Evolutionary conservation across 2,797 vertebrate genomes (phyloP), one percentile per base, ranked within the genome.

Genomic region (Chloroceryle amazona): DNA sequence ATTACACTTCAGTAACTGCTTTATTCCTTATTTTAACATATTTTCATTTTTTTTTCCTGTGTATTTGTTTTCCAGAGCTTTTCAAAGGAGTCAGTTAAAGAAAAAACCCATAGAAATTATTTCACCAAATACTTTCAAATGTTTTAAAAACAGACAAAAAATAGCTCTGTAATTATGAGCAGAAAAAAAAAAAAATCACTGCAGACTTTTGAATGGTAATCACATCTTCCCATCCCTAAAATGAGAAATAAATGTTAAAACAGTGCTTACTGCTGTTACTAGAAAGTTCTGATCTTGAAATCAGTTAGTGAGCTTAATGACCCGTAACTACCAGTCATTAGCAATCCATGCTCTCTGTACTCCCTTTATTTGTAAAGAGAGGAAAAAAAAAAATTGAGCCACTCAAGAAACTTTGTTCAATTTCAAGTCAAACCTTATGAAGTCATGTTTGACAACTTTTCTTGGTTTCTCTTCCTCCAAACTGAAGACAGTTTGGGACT

Each of bases 381-480:
- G 57, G 81, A 92, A 61, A 74, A 95, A 90, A 91, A 58, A 79
- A 95, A 91, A 66, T 96, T 93, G 89, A 98, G 93, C 96, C 42
- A 35, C 86, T 97, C 75, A 84, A 96, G 92, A 97, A 98, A 97
- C 86, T 95, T 97, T 37, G 89, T 86, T 97, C 93, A 94, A 87
- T 97, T 97, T 96, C 86, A 95, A 98, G 96, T 96, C 93, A 98
- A 98, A 97, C 94, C 85, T 96, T 96, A 98, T 98, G 98, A 98
- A 98, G 97, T 98, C 96, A 98, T 97, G 97, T 96, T 98, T 98
- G 98, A 98, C 97, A 97, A 85, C 89, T 93, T 90, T 94, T 85
- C 95, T 93, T 52, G 73, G 63, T 96, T 98, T 97, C 97, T 97
- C 92, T 91, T 95, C 93, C 83, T 82, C 72, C 41, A 19, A 96